These are phyloP conservation scores for Hydrolagus affinis DNA, from an alignment of 2,113 vertebrate genomes.

Conservation along the genomic window DNA sequence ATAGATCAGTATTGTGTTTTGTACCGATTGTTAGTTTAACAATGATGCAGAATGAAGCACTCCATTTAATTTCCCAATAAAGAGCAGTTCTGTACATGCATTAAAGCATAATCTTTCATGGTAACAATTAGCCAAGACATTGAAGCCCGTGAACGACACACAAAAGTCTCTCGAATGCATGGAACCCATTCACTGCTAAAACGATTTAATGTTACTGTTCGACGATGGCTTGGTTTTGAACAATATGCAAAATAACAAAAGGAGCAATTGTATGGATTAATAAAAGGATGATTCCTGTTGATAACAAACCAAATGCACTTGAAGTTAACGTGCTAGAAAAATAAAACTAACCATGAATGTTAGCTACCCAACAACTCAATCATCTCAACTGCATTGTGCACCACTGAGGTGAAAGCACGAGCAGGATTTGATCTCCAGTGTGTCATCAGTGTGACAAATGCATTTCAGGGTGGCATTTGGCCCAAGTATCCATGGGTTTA, in stretches of 20 bases:
- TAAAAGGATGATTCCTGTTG: background rate
- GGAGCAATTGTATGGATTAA: background rate
- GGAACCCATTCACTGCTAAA: background rate
- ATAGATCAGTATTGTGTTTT: background rate
- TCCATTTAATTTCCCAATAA: background rate
- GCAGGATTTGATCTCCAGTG: too few species aligned
- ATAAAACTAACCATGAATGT: background rate
- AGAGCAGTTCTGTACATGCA: background rate
- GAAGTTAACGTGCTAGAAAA: background rate
- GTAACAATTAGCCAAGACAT: background rate
- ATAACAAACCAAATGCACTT: background rate
- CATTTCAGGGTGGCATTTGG: too few species aligned
- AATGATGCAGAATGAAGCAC: background rate
- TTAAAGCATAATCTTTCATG: background rate
- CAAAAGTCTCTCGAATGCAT: background rate
- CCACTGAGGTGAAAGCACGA: too few species aligned
- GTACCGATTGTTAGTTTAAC: background rate
- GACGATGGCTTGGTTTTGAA: background rate
- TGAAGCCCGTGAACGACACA: background rate
- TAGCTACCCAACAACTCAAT: background rate
- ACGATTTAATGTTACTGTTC: background rate
- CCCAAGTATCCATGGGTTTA: too few species aligned
- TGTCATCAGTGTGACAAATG: too few species aligned
- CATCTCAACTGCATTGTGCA: background rate
- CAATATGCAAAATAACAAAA: background rate